Evolutionary conservation across 2,797 vertebrate species (phyloP).

Genomic region (Tokudaia muenninki): DNA sequence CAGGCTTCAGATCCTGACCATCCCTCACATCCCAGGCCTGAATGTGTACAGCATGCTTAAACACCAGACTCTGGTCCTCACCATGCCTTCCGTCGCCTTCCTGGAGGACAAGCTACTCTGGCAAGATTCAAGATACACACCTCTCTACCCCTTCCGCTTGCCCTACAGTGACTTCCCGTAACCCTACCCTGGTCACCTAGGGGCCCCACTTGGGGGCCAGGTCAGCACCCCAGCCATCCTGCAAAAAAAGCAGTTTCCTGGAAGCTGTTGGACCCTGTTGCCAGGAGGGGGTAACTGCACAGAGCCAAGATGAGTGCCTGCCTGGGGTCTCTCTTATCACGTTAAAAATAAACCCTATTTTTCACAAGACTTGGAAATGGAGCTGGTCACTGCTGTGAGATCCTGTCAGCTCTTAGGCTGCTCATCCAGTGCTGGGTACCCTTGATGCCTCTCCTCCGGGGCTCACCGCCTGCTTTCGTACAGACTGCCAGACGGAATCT

Average conservation of each 20-base stretch:
- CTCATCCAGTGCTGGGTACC: no score
- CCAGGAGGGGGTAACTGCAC: not conserved
- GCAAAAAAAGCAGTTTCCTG: not conserved
- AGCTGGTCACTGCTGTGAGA: not conserved
- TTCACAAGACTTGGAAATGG: not conserved
- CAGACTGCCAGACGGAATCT: not conserved
- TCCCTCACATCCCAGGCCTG: slow-evolving; percentile 87
- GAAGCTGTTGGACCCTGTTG: not conserved
- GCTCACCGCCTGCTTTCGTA: not conserved
- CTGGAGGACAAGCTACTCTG: slow-evolving; percentile 94
- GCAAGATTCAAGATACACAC: slow-evolving; percentile 90
- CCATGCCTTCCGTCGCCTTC: slow-evolving; percentile 90
- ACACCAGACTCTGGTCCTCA: slow-evolving; percentile 92
- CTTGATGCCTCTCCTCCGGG: not conserved
- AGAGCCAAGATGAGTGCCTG: not conserved
- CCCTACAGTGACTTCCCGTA: slow-evolving; percentile 92
- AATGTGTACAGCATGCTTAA: slow-evolving; percentile 95
- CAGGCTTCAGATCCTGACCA: not conserved
- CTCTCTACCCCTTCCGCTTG: slow-evolving; percentile 91
- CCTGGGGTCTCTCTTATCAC: not conserved
- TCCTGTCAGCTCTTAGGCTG: not conserved
- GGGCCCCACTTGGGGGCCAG: not conserved
- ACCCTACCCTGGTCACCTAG: not conserved
- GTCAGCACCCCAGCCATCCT: not conserved
- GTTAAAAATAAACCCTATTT: slow-evolving; percentile 1